These are phyloP conservation scores for Pteropus alecto DNA, from an alignment of 2,113 vertebrate genomes.

Conservation along the genomic window DNA sequence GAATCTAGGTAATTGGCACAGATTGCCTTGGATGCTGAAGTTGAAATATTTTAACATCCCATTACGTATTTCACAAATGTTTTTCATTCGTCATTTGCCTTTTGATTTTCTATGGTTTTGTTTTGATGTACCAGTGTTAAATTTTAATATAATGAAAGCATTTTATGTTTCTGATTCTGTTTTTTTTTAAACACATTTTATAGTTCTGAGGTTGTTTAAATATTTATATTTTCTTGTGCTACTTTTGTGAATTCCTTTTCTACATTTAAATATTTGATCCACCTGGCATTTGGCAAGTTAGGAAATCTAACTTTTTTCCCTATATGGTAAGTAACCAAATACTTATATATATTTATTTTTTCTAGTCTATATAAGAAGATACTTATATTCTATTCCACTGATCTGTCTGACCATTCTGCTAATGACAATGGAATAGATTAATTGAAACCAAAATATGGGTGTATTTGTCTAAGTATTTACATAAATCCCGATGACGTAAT, in stretches of 20 bases:
- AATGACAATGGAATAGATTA: background rate
- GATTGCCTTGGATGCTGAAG: background rate
- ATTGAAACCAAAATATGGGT: background rate
- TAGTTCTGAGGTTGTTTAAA: background rate
- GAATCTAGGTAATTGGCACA: background rate
- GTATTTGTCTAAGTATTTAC: background rate
- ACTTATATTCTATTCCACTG: background rate
- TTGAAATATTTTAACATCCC: background rate
- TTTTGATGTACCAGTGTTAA: background rate
- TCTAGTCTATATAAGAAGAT: background rate
- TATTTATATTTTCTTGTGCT: background rate
- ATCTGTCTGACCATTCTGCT: background rate
- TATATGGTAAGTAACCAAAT: background rate
- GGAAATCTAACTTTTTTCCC: background rate
- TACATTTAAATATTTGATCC: background rate
- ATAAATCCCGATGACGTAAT: background rate
- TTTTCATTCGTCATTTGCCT: background rate
- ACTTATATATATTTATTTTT: background rate
- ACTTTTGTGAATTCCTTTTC: background rate
- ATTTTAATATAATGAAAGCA: background rate
- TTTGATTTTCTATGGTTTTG: background rate
- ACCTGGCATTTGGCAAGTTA: background rate
- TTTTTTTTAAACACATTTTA: background rate
- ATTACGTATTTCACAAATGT: background rate
- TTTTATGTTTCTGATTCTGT: background rate